Conservation (phyloP, 1,140 invertebrate genomes). For the Trichonephila clavata region DNA sequence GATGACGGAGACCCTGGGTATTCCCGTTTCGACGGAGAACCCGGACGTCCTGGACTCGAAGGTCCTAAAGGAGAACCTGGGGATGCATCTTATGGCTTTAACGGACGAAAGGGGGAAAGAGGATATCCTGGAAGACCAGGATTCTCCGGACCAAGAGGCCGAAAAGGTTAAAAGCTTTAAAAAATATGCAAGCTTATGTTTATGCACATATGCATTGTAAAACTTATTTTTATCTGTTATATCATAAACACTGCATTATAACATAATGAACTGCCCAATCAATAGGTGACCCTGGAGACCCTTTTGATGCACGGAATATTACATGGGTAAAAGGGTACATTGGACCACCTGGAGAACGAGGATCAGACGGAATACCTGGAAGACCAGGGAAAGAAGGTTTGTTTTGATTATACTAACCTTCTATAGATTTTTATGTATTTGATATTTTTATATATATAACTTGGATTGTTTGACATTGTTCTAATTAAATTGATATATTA, state of each 20-base stretch:
- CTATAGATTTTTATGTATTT: too few species aligned
- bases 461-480: neutral
- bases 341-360: constrained; percentile 59
- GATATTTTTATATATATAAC: neutral
- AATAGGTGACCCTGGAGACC: constrained; percentile 47
- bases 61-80: constrained; percentile 59
- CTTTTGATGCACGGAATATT: constrained; percentile 54
- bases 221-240: too few species aligned
- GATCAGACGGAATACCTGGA: constrained; percentile 16
- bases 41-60: neutral
- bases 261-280: neutral
- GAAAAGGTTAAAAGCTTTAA: constrained; percentile 28
- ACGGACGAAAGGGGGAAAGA: constrained; percentile 44
- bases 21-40: constrained; percentile 13
- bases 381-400: constrained; percentile 58
- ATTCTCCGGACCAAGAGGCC: constrained; percentile 15
- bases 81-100: neutral
- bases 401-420: neutral
- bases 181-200: too few species aligned
- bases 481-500: neutral
- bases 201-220: too few species aligned
- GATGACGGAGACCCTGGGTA: constrained; percentile 64
- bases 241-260: too few species aligned
- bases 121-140: constrained; percentile 38
- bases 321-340: constrained; percentile 55